Percentiles rank a stretch among this genome's conserved stretches.
phyloP scores from a whole-genome alignment of 2,888 invertebrate genomes.

The Ceraclea dissimilis region DNA sequence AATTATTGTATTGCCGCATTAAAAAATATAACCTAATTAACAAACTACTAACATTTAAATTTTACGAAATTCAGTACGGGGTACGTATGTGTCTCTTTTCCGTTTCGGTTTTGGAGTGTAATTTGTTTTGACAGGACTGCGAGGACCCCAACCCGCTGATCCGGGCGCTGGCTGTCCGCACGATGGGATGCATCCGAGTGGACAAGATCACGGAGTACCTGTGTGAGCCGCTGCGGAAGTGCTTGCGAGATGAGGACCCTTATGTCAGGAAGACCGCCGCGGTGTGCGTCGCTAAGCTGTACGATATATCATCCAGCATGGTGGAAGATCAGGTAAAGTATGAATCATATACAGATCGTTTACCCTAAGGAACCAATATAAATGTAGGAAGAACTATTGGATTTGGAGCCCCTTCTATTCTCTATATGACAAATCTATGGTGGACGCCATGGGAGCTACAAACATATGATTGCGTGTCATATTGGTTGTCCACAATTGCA shows the following conservation, averaged over 20 bases:
- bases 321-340: conserved; percentile 49
- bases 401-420: too few species aligned
- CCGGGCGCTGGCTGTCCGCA: conserved; percentile 94
- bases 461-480: too few species aligned
- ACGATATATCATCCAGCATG: conserved; percentile 84
- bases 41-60: too few species aligned
- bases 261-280: conserved; percentile 98
- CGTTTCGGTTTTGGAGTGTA: conserved; percentile 9
- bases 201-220: conserved; percentile 99
- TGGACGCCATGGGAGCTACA: too few species aligned
- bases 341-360: too few species aligned
- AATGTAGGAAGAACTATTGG: too few species aligned
- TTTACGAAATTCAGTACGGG: too few species aligned
- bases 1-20: too few species aligned
- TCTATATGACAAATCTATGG: too few species aligned
- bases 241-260: conserved; percentile 92
- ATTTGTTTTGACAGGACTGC: conserved; percentile 68
- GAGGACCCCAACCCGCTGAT: conserved; percentile 99
- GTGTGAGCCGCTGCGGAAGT: conserved; percentile 94
- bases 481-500: too few species aligned
- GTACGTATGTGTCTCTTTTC: neutral
- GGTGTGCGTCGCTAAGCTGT: conserved; percentile 97
- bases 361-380: too few species aligned
- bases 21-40: too few species aligned
- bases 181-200: conserved; percentile 99